These are phyloP conservation scores for Pseudococcus longispinus DNA, from an alignment of 2,888 invertebrate genomes.

Conservation along the genomic window DNA sequence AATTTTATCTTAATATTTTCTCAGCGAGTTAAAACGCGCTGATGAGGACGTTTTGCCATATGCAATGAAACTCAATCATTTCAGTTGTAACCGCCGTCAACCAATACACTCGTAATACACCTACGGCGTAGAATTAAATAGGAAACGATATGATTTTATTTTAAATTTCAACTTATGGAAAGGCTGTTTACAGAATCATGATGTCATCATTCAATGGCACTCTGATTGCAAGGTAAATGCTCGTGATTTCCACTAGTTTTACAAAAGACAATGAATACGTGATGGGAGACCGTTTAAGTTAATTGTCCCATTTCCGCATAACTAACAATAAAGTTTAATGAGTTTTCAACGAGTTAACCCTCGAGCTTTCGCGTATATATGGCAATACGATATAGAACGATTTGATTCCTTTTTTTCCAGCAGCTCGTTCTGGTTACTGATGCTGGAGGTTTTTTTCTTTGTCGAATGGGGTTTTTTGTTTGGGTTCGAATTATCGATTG, in stretches of 20 bases:
- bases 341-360: constrained; percentile 45
- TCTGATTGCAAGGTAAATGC: constrained; percentile 48
- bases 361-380: neutral
- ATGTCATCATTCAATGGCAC: constrained; percentile 39
- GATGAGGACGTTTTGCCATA: neutral
- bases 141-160: constrained; percentile 28
- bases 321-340: constrained; percentile 45
- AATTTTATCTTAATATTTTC: constrained; percentile 11
- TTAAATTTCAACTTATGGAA: neutral
- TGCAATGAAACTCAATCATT: neutral
- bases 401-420: neutral
- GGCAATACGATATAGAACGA: neutral
- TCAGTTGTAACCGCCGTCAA: neutral
- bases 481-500: neutral
- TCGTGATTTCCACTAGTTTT: constrained; percentile 32
- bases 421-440: neutral
- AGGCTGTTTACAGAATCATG: constrained; percentile 22
- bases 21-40: neutral
- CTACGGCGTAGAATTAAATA: neutral
- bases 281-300: constrained; percentile 44
- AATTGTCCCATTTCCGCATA: constrained; percentile 46
- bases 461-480: neutral
- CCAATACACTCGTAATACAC: neutral
- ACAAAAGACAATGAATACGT: constrained; percentile 44
- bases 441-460: neutral